Evolutionary conservation across 1,140 invertebrate genomes (phyloP).

Genomic region (Ladona fulva): DNA sequence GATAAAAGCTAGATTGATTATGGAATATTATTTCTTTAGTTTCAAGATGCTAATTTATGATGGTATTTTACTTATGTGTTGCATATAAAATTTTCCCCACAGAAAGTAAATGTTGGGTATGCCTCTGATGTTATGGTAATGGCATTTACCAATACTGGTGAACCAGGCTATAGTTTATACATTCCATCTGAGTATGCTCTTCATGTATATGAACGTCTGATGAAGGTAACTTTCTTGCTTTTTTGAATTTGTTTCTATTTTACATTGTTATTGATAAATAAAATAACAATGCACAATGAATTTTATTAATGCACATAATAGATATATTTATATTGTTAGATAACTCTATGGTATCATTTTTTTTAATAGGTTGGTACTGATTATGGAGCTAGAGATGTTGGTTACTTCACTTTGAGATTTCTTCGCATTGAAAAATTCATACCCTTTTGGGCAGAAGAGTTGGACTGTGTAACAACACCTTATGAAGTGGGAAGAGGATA

Average conservation of each 20-base stretch:
- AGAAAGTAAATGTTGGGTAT: constrained; percentile 64
- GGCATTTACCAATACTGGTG: constrained; percentile 73
- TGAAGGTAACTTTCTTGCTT: constrained; percentile 36
- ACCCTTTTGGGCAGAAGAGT: constrained; percentile 57
- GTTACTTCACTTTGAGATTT: constrained; percentile 62
- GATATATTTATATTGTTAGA: no score
- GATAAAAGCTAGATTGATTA: no score
- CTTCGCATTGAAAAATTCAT: constrained; percentile 56
- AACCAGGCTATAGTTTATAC: constrained; percentile 74
- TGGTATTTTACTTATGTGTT: no score
- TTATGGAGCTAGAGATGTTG: constrained; percentile 65
- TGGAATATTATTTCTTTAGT: no score
- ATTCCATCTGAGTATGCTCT: constrained; percentile 70
- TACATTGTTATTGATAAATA: background rate
- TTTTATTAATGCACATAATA: constrained; percentile 14
- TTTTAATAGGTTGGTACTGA: constrained; percentile 39
- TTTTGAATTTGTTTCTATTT: constrained; percentile 14
- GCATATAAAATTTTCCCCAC: constrained; percentile 16
- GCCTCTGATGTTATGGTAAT: constrained; percentile 69
- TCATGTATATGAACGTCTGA: constrained; percentile 66
- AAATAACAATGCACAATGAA: background rate
- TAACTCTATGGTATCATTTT: background rate
- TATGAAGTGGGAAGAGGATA: constrained; percentile 66
- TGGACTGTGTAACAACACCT: constrained; percentile 64
- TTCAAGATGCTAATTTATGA: no score